A percentile compares a stretch with the other conserved stretches of the same genome.
phyloP scores from a whole-genome alignment of 1,140 invertebrate genomes.

The Drosophila lacteicornis region DNA sequence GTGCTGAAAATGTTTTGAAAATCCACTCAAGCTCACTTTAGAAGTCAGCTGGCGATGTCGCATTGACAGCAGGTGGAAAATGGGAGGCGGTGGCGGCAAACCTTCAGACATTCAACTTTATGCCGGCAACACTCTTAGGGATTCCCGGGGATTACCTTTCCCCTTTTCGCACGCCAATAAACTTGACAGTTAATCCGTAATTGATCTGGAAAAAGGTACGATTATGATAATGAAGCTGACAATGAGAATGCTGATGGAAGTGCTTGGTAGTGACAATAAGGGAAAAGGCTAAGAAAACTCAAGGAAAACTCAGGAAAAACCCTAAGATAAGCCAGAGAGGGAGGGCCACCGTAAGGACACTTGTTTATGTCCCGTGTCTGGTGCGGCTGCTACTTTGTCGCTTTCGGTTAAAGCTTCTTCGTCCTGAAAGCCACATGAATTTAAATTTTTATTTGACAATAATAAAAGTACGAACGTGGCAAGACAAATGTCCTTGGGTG shows the following conservation, averaged over 20 bases:
- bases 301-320: slow-evolving; percentile 1
- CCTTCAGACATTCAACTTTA: slow-evolving; percentile 35
- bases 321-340: slow-evolving; percentile 4
- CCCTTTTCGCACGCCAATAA: slow-evolving; percentile 62
- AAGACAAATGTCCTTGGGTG: slow-evolving; percentile 65
- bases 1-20: slow-evolving; percentile 71
- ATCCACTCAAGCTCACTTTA: slow-evolving; percentile 65
- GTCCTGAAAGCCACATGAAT: slow-evolving; percentile 60
- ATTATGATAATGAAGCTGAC: slow-evolving; percentile 56
- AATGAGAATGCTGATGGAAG: slow-evolving; percentile 46
- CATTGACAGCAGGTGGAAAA: slow-evolving; percentile 19
- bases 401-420: slow-evolving; percentile 20
- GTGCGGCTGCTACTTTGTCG: slow-evolving; percentile 2
- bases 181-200: slow-evolving; percentile 81
- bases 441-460: slow-evolving; percentile 67
- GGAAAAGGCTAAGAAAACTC: slow-evolving; percentile 15
- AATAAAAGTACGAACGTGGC: slow-evolving; percentile 48
- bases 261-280: slow-evolving; percentile 19
- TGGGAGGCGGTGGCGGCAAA: neutral
- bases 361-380: slow-evolving; percentile 39
- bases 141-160: slow-evolving; percentile 59
- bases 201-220: slow-evolving; percentile 73
- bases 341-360: slow-evolving; percentile 22
- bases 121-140: slow-evolving; percentile 38
- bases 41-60: slow-evolving; percentile 20